Conservation (phyloP, 2,888 invertebrate genomes). For the Pseudococcus viburni region DNA sequence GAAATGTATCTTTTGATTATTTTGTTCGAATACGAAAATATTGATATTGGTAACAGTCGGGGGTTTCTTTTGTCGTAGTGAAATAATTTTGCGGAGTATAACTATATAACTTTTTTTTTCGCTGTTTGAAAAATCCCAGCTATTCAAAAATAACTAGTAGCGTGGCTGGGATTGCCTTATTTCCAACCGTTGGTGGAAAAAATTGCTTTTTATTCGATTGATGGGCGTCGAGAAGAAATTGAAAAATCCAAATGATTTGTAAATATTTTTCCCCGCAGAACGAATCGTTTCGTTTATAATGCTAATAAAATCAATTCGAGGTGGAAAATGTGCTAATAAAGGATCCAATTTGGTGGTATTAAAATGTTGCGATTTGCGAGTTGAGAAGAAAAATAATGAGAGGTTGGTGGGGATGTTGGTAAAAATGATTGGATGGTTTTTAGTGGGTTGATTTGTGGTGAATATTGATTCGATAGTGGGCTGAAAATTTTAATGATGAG, state of each 20-base stretch:
- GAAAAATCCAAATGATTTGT: slow-evolving; percentile 14
- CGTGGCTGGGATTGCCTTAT: background rate
- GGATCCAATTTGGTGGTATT: background rate
- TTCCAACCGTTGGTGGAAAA: background rate
- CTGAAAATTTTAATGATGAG: background rate
- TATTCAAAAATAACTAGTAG: background rate
- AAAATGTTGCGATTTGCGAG: background rate
- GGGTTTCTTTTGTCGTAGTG: background rate
- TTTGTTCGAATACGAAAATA: slow-evolving; percentile 14
- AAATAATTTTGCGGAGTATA: background rate
- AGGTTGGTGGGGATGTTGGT: background rate
- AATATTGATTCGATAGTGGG: background rate
- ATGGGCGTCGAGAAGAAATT: slow-evolving; percentile 2
- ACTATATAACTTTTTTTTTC: background rate
- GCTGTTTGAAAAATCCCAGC: background rate
- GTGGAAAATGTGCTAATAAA: background rate
- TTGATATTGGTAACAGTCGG: background rate
- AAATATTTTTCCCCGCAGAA: background rate
- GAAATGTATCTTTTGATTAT: slow-evolving; percentile 3
- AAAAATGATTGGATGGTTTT: background rate
- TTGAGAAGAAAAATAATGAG: background rate
- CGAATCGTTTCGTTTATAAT: background rate
- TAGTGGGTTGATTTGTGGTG: background rate
- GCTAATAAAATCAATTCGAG: background rate
- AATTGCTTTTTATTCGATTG: slow-evolving; percentile 14